These are phyloP conservation scores for Bufotes viridis DNA, from an alignment of 2,797 vertebrate species.

Conservation along the genomic window DNA sequence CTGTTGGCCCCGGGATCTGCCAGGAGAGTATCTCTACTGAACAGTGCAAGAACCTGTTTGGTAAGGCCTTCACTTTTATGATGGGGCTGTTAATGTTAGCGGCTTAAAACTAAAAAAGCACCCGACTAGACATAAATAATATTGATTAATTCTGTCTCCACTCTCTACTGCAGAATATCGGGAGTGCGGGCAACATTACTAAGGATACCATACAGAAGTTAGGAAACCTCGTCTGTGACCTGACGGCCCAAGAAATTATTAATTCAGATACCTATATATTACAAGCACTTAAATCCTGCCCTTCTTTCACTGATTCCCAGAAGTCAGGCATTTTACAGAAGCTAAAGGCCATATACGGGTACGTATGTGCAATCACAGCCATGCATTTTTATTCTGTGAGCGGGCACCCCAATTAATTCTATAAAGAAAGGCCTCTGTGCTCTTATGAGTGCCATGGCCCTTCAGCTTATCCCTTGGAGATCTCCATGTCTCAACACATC, in stretches of 20 bases:
- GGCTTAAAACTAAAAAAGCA: not conserved
- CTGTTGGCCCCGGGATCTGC: conserved; percentile 30
- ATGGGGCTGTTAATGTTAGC: not conserved
- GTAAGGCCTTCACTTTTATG: conserved; percentile 39
- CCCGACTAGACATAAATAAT: not conserved
- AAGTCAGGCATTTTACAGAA: conserved; percentile 42
- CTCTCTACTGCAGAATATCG: conserved; percentile 43
- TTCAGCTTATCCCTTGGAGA: not conserved
- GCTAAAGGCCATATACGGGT: conserved; percentile 53
- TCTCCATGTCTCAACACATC: not conserved
- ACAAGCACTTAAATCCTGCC: conserved; percentile 43
- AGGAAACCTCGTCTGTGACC: conserved; percentile 50
- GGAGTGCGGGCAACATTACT: not conserved
- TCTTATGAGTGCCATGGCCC: not conserved
- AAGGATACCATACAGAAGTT: conserved; percentile 41
- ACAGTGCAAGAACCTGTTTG: conserved; percentile 55
- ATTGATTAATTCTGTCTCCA: not conserved
- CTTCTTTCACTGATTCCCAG: conserved; percentile 39
- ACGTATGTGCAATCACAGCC: conserved; percentile 8
- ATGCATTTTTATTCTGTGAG: not conserved
- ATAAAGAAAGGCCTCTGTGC: not conserved
- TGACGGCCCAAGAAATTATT: conserved; percentile 38
- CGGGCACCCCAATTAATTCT: not conserved
- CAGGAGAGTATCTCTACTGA: conserved; percentile 32
- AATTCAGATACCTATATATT: conserved; percentile 49